A percentile compares a stretch with the other conserved stretches of the same genome.
Evolutionary conservation across 2,797 vertebrate species (phyloP).

Genomic region (Huso huso): DNA sequence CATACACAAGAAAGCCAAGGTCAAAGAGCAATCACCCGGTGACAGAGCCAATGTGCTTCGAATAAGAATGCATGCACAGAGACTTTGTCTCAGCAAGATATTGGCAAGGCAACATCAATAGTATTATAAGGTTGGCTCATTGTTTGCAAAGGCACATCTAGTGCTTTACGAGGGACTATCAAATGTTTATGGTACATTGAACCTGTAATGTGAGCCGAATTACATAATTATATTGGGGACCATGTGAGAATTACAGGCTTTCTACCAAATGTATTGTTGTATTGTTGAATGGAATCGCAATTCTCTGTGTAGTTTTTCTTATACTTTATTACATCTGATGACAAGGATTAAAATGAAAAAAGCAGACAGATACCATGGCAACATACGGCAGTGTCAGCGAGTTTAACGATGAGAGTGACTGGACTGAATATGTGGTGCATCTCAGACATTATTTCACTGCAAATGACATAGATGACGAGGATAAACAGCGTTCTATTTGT

Average conservation of each 20-base stretch:
- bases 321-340: neutral
- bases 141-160: too few relatives aligned
- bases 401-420: neutral
- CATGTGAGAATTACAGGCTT: too few relatives aligned
- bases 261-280: too few relatives aligned
- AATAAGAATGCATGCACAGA: conserved; percentile 16
- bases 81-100: neutral
- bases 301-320: too few relatives aligned
- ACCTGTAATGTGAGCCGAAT: too few relatives aligned
- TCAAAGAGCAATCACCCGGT: conserved; percentile 46
- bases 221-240: too few relatives aligned
- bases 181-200: too few relatives aligned
- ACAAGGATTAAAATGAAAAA: neutral
- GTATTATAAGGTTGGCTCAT: too few relatives aligned
- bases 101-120: too few relatives aligned
- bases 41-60: conserved; percentile 21
- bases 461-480: neutral
- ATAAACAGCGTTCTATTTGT: neutral
- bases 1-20: conserved; percentile 27
- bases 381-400: neutral
- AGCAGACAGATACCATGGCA: neutral
- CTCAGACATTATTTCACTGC: neutral
- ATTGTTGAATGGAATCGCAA: too few relatives aligned
- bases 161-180: too few relatives aligned
- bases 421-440: neutral